These are phyloP conservation scores for Leucania comma DNA, from an alignment of 2,888 invertebrate genomes.

Conservation along the genomic window DNA sequence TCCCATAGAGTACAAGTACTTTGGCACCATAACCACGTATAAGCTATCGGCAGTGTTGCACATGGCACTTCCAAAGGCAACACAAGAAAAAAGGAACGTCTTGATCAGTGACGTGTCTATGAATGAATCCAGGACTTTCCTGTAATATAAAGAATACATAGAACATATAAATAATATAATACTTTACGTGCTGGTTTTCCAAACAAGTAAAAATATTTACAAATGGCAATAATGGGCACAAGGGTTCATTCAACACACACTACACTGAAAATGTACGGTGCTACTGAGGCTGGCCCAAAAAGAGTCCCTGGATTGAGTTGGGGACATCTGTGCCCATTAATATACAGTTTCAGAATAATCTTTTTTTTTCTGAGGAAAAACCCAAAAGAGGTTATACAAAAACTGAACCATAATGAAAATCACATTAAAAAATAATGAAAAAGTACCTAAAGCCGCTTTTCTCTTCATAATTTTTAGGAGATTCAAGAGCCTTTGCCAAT, in stretches of 20 bases:
- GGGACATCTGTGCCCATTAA: no score
- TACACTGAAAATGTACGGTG: not conserved
- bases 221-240: not conserved
- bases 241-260: not conserved
- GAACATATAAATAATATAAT: no score
- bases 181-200: not conserved
- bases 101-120: conserved; percentile 44
- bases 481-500: conserved; percentile 9
- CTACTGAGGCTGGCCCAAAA: not conserved
- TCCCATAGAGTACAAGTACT: conserved; percentile 43
- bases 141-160: conserved; percentile 14
- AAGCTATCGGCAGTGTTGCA: conserved; percentile 19
- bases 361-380: not conserved
- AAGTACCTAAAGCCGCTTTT: conserved; percentile 42
- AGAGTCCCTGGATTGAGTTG: no score
- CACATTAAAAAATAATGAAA: not conserved
- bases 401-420: not conserved
- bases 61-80: conserved; percentile 22
- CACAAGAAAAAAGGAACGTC: conserved; percentile 36
- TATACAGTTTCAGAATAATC: not conserved
- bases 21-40: conserved; percentile 42
- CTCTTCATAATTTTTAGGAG: conserved; percentile 14
- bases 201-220: not conserved
- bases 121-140: conserved; percentile 40
- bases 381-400: no score